Conservation (phyloP, 2,113 vertebrate species). For the Lanius collurio region DNA sequence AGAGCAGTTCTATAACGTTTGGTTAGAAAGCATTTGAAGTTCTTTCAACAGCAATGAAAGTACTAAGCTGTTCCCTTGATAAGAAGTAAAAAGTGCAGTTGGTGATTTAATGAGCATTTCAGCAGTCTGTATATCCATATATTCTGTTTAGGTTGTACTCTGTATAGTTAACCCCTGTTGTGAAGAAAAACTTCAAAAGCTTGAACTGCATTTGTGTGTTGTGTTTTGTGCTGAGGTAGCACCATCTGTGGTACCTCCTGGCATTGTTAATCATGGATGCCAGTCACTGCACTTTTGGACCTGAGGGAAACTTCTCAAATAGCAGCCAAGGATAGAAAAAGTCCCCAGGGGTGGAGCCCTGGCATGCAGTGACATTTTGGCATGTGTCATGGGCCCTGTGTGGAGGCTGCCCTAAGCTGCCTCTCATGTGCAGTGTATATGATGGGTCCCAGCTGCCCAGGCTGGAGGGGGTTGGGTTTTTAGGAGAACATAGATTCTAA, state of each 20-base stretch:
- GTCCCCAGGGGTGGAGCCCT: not conserved
- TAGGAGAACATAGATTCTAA: not conserved
- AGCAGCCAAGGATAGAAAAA: not conserved
- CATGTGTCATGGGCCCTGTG: not conserved
- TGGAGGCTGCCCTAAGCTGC: fast-evolving
- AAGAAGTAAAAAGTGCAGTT: not conserved
- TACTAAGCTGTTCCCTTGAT: not conserved
- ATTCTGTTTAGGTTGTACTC: not conserved
- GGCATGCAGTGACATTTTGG: not conserved
- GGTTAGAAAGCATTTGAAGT: constrained; percentile 55
- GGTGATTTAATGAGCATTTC: not conserved
- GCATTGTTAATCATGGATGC: fast-evolving
- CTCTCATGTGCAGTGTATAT: not conserved
- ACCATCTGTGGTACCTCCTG: not conserved
- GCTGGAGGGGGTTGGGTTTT: not conserved
- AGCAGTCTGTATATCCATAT: not conserved
- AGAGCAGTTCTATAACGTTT: constrained; percentile 34
- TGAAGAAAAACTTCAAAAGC: not conserved
- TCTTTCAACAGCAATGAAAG: not conserved
- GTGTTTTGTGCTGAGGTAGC: not conserved
- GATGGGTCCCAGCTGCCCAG: not conserved
- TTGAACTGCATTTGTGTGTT: fast-evolving
- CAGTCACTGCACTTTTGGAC: not conserved
- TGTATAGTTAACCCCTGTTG: not conserved
- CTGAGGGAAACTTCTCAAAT: not conserved